Conservation (phyloP, 1,140 invertebrate genomes). For the Copidosoma floridanum region DNA sequence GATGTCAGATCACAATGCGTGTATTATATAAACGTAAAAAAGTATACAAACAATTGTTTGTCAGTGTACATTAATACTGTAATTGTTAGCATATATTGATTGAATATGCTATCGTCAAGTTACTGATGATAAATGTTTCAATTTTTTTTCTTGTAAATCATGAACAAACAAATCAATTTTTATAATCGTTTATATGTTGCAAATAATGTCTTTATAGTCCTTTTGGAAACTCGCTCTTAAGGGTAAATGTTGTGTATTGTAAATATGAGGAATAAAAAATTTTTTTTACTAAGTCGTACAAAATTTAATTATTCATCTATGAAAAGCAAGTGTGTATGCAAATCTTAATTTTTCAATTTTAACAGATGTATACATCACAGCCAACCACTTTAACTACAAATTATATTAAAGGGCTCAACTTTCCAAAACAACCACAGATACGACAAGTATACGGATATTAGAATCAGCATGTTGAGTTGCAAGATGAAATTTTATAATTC, state of each 20-base stretch:
- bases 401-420: too few species aligned
- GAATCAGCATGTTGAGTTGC: too few species aligned
- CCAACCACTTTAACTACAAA: too few species aligned
- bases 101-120: slow-evolving; percentile 4
- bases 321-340: too few species aligned
- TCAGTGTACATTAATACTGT: slow-evolving; percentile 25
- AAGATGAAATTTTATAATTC: too few species aligned
- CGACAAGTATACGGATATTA: too few species aligned
- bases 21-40: slow-evolving; percentile 28
- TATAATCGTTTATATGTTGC: slow-evolving; percentile 20
- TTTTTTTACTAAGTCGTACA: slow-evolving; percentile 10
- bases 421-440: too few species aligned
- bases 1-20: slow-evolving; percentile 13
- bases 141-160: too few species aligned
- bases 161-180: slow-evolving; percentile 14
- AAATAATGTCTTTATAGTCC: slow-evolving; percentile 2
- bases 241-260: background rate
- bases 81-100: slow-evolving; percentile 19
- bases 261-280: slow-evolving; percentile 12
- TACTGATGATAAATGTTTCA: too few species aligned
- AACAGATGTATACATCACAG: too few species aligned
- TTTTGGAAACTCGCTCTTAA: slow-evolving; percentile 14
- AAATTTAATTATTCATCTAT: too few species aligned
- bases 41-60: slow-evolving; percentile 25
- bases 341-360: too few species aligned